Conservation (phyloP, 2,888 invertebrate species). For the Saturnia pavonia region DNA sequence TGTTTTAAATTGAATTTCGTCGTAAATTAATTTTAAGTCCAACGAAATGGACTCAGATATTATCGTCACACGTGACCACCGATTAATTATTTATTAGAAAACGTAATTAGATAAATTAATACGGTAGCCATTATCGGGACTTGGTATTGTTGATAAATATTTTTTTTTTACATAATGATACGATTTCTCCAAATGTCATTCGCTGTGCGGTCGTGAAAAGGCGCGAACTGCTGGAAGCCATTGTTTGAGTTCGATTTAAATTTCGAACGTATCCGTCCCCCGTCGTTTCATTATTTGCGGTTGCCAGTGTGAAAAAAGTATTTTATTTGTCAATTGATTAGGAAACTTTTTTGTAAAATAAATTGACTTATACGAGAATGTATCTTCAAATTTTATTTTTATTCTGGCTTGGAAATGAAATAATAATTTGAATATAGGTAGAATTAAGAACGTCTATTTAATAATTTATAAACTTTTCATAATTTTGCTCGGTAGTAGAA, state of each 20-base stretch:
- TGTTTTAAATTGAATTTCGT: neutral
- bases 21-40: neutral
- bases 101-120: slow-evolving; percentile 43
- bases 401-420: slow-evolving; percentile 8
- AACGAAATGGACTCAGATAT: neutral
- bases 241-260: slow-evolving; percentile 73
- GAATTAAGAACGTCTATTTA: neutral
- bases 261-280: slow-evolving; percentile 69
- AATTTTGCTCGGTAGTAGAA: too few species aligned
- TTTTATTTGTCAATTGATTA: slow-evolving; percentile 64
- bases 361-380: slow-evolving; percentile 31
- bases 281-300: slow-evolving; percentile 74
- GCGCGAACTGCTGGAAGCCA: slow-evolving; percentile 69
- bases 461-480: too few species aligned
- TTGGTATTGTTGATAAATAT: slow-evolving; percentile 36
- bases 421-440: neutral
- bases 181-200: slow-evolving; percentile 67
- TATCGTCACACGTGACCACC: slow-evolving; percentile 8
- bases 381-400: slow-evolving; percentile 13
- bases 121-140: slow-evolving; percentile 65
- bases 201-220: slow-evolving; percentile 57
- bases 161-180: slow-evolving; percentile 44
- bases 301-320: slow-evolving; percentile 64
- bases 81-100: slow-evolving; percentile 25
- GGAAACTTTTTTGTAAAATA: slow-evolving; percentile 43